These are phyloP conservation scores for Azorinus chamasolen DNA, from an alignment of 2,888 invertebrate species.

Conservation along the genomic window DNA sequence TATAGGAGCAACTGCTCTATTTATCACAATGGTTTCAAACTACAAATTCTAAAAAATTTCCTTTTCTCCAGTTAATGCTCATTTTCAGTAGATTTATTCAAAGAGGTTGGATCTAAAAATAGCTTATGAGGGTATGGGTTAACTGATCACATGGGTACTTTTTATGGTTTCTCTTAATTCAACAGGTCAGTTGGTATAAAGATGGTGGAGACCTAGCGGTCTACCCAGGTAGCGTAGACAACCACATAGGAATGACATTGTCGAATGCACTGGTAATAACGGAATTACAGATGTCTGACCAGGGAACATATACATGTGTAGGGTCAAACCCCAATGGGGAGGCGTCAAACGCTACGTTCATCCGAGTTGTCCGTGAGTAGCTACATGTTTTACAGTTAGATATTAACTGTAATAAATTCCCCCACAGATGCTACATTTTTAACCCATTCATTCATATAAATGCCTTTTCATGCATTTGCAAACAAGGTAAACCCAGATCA, in stretches of 20 bases:
- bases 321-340: conserved; percentile 75
- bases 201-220: conserved; percentile 35
- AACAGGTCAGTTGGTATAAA: conserved; percentile 56
- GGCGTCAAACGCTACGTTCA: conserved; percentile 63
- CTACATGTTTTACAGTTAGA: too few relatives aligned
- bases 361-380: conserved; percentile 75
- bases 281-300: conserved; percentile 64
- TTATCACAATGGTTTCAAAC: too few relatives aligned
- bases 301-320: conserved; percentile 75
- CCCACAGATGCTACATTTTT: too few relatives aligned
- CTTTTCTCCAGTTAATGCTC: too few relatives aligned
- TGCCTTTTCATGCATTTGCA: too few relatives aligned
- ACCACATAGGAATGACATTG: conserved; percentile 49
- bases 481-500: too few relatives aligned
- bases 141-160: not conserved
- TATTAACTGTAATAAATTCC: too few relatives aligned
- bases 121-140: not conserved
- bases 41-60: too few relatives aligned
- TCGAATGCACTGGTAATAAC: conserved; percentile 90
- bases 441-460: too few relatives aligned
- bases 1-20: too few relatives aligned
- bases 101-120: too few relatives aligned
- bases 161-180: not conserved
- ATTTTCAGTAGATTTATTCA: too few relatives aligned
- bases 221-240: conserved; percentile 29